Conservation (phyloP, 1,140 invertebrate species). For the Apolygus lucorum region DNA sequence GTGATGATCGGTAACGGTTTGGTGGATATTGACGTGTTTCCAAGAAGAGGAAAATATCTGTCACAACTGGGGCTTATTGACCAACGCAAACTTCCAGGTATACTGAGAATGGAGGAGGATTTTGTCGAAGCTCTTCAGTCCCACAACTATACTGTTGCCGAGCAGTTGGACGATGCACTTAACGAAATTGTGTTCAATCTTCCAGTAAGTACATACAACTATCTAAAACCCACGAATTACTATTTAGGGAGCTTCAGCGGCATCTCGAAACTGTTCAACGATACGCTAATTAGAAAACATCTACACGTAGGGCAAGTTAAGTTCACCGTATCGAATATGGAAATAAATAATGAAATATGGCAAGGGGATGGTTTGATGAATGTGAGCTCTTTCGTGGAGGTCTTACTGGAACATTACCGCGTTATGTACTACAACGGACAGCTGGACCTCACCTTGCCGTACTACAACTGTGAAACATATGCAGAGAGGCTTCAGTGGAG, state of each 20-base stretch:
- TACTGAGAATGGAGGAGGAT: neutral
- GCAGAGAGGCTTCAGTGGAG: constrained; percentile 52
- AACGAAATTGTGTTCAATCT: neutral
- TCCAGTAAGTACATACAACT: neutral
- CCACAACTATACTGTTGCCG: no score
- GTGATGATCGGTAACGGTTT: constrained; percentile 80
- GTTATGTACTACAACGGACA: constrained; percentile 43
- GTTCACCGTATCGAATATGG: no score
- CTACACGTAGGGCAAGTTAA: no score
- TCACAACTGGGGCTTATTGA: constrained; percentile 57
- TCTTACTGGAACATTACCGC: constrained; percentile 53
- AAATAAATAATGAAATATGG: neutral
- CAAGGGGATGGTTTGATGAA: constrained; percentile 73
- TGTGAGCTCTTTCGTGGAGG: constrained; percentile 62
- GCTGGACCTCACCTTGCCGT: constrained; percentile 74
- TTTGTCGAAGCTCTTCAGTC: no score
- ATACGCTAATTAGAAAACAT: no score
- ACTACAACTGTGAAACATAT: constrained; percentile 64
- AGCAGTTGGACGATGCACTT: neutral
- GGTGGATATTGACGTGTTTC: constrained; percentile 67
- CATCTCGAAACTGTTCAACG: neutral
- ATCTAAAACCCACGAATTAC: neutral
- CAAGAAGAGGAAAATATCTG: constrained; percentile 69
- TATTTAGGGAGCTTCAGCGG: neutral
- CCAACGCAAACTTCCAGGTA: constrained; percentile 20